Evolutionary conservation across 2,113 vertebrate species (phyloP), one percentile per base, ranked within the genome.

Genomic region (Thalassarche chlororhynchos): DNA sequence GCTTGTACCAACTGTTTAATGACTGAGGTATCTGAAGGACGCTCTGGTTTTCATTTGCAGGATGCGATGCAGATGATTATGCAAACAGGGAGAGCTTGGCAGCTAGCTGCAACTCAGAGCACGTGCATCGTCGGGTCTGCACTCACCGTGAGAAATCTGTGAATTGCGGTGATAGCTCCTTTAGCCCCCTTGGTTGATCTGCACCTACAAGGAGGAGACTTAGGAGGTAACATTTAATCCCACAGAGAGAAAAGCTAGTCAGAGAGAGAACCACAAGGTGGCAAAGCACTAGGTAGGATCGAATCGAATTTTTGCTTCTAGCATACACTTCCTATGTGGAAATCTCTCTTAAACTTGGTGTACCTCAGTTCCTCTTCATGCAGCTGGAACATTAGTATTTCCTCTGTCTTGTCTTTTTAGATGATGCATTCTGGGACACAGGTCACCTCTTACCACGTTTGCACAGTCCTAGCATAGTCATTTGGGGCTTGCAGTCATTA

Each of bases 41-140:
- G 5, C 36, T 83, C 97, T 92, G 91, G 70, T 85, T 93, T 93
- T 77, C 78, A 96, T 96, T 92, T 96, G 79, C 36, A 44, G 66
- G 62, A 69, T 47, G 76, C 62, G 32, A 66, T 42, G 72, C 4
- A 32, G 74, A 65, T 78, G 61, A 78, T 71, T 60, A 46, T 9
- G 65, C 34, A 26, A 42, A 40, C 38, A 14, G 69, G 76, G 65
- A 78, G 76, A 84, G 61, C 34, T n/a, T 36, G 23, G 70, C 83
- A 74, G 77, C 60, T 71, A 54, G 25, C 36, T 64, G 72, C 75
- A 44, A 9, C 47, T 71, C 52, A 3, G 65, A 87, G 44, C 66
- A 13, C 2, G 1, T 34, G 38, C n/a, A 7, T 32, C 61, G 11
- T 5, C 0, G 0, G 42, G 51, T 54, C 84, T 54, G 34, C 18